Base-by-base conservation (phyloP, 2,797 vertebrate species). In the Danio kyathit region DNA sequence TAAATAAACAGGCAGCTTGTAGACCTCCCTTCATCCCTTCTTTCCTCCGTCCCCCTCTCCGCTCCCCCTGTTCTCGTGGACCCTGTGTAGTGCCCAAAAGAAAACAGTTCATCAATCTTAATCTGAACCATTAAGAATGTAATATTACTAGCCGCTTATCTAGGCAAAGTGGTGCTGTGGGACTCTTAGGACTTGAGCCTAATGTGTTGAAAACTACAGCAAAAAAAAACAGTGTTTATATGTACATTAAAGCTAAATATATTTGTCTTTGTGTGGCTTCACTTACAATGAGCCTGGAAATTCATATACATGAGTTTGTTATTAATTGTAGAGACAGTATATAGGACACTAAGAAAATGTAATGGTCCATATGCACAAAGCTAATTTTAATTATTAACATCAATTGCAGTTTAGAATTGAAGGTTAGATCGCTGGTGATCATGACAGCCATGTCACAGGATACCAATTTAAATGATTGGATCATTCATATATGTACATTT, bases 61-160 rank as follows among this genome's bases (percentile, higher is more conserved):
- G 59, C 64, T 51, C 46, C 72, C 57, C 44, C 16, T 29, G 5
- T 65, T 74, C 52, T 66, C 74, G 73, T 84, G 88, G 91, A 90
- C 88, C 89, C 87, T 90, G 89, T 91, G 92, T 93, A 94, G 92
- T 90, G 89, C 87, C 88, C 86, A 88, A 92, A 93, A 92, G 91
- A 93, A 94, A 94, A 94, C 92, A 93, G 79, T 92, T 92, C 89
- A 94, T 94, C 92, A 93, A 93, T 94, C 93, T 94, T 93, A 90
- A 90, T 93, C 92, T 92, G 83, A 80, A 85, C 82, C 87, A 86
- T 90, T 91, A 90, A 86, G 87, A 86, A 82, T 89, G 88, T 87
- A 88, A 89, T 89, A 86, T 90, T 89, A 87, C 84, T 83, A 79
- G 56, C 43, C 54, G 66, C 77, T 89, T 88, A 87, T 91, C 80